A percentile compares a stretch with the other conserved stretches of the same genome.
These are phyloP conservation scores for Oreonectes daqikongensis DNA, from an alignment of 2,797 vertebrate genomes.

Conservation along the genomic window DNA sequence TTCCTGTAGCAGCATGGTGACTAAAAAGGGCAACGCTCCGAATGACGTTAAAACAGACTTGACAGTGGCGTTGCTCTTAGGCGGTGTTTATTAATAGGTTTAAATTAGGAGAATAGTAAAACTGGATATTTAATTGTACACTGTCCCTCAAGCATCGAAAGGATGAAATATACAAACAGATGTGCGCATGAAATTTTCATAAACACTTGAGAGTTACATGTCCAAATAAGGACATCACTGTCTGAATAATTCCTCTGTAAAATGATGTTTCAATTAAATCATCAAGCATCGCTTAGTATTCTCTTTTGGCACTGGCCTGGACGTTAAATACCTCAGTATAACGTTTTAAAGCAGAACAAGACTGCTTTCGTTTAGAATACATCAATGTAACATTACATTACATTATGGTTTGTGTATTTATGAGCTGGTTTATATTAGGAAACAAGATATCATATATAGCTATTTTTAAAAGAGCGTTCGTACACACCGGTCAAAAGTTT, in stretches of 20 bases:
- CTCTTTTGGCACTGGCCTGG: slow-evolving; percentile 6
- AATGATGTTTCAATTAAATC: slow-evolving; percentile 41
- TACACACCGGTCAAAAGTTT: no score
- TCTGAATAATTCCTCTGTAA: slow-evolving; percentile 23
- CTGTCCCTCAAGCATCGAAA: slow-evolving; percentile 31
- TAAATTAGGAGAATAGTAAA: slow-evolving; percentile 40
- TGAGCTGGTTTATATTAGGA: neutral
- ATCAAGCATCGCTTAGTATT: slow-evolving; percentile 14
- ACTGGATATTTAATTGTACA: slow-evolving; percentile 47
- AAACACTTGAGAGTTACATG: slow-evolving; percentile 43
- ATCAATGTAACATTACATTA: neutral
- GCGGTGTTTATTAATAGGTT: slow-evolving; percentile 50
- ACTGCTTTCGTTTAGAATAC: neutral
- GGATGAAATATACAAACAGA: slow-evolving; percentile 34
- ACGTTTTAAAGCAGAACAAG: slow-evolving; percentile 4
- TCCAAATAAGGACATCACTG: slow-evolving; percentile 34
- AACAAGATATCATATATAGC: neutral
- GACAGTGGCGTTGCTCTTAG: slow-evolving; percentile 43
- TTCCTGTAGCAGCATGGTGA: slow-evolving; percentile 49
- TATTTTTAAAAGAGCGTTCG: no score
- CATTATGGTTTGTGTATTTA: slow-evolving; percentile 1
- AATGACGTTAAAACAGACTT: slow-evolving; percentile 38
- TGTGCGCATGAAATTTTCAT: slow-evolving; percentile 44
- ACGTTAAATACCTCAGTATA: neutral
- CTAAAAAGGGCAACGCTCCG: slow-evolving; percentile 52